Evolutionary conservation across 2,113 vertebrate species (phyloP).

Genomic region (Nymphicus hollandicus): DNA sequence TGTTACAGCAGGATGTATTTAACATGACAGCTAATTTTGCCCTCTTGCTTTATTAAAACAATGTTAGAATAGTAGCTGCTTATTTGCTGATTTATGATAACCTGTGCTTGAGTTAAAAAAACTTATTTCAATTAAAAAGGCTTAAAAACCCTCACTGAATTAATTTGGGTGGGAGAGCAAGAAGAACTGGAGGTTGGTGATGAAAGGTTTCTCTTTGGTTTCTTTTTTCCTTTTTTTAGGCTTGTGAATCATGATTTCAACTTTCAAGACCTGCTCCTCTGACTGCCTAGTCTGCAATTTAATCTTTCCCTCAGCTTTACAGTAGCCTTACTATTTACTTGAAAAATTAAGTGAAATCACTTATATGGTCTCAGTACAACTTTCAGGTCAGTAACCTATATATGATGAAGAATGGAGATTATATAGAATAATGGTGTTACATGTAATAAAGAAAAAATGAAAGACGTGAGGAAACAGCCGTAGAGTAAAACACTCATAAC

Average conservation of each 20-base stretch:
- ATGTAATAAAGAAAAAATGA: not conserved
- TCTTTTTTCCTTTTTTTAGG: constrained; percentile 1
- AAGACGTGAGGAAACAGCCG: not conserved
- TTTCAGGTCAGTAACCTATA: not conserved
- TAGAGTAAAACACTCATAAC: not conserved
- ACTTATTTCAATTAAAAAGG: not conserved
- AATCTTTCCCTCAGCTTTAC: not conserved
- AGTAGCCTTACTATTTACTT: not conserved
- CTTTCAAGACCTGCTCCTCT: constrained; percentile 3
- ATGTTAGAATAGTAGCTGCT: not conserved
- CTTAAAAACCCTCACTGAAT: not conserved
- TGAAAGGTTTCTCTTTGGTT: constrained; percentile 2
- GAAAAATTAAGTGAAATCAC: not conserved
- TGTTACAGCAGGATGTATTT: not conserved
- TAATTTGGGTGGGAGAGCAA: constrained; percentile 30
- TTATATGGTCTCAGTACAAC: not conserved
- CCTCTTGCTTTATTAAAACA: not conserved
- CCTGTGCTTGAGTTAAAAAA: not conserved
- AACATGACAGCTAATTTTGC: not conserved
- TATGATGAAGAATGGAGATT: not conserved
- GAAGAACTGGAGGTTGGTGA: constrained; percentile 43
- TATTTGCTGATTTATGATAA: not conserved
- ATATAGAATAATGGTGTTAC: not conserved
- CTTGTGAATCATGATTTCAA: constrained; percentile 24
- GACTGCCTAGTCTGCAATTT: not conserved